Conservation (phyloP, 2,113 vertebrate genomes). For the Malurus cyaneus region DNA sequence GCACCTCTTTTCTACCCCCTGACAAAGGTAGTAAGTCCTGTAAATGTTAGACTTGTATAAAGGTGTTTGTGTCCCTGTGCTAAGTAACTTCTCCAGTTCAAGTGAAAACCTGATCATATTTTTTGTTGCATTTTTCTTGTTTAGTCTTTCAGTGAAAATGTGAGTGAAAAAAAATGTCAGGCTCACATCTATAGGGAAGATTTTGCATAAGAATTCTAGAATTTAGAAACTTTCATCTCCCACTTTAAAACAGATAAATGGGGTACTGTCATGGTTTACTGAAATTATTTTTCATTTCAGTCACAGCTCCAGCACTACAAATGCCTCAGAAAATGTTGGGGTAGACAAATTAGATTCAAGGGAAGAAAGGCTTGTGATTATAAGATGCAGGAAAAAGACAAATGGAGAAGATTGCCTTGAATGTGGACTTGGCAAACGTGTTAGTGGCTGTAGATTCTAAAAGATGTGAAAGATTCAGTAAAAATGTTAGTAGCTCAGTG, state of each 20-base stretch:
- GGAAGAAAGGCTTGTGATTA: neutral
- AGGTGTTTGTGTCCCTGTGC: neutral
- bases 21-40: neutral
- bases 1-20: neutral
- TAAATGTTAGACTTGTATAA: neutral
- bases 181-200: neutral
- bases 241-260: neutral
- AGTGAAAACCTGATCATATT: neutral
- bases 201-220: neutral
- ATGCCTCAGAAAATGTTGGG: neutral
- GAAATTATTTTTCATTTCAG: neutral
- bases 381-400: neutral
- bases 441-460: neutral
- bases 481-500: neutral
- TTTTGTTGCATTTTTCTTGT: neutral
- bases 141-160: neutral
- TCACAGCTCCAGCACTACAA: neutral
- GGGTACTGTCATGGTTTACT: neutral
- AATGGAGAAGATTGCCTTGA: neutral
- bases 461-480: neutral
- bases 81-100: neutral
- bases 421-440: neutral
- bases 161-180: neutral
- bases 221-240: neutral
- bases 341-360: neutral